Evolutionary conservation across 30 jellyfish, hydroid and myxozoan genomes (phyloP).

Genomic region (Aurelia aurita): DNA sequence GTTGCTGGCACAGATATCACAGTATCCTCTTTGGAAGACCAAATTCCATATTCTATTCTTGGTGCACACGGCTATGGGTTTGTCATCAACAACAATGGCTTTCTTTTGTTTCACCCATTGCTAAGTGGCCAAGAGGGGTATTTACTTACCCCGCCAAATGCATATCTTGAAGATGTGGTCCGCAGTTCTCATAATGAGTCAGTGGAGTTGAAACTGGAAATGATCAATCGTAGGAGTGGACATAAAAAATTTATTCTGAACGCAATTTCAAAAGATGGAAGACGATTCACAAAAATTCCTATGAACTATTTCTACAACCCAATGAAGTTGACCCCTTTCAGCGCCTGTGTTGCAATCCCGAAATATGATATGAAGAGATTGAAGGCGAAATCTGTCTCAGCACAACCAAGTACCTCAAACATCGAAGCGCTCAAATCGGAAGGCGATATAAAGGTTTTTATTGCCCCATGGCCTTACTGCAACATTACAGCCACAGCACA

Average conservation of each 20-base stretch:
- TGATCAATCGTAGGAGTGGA: slow-evolving; percentile 61
- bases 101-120: slow-evolving; percentile 67
- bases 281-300: slow-evolving; percentile 43
- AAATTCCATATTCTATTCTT: slow-evolving; percentile 43
- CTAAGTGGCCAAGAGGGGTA: slow-evolving; percentile 79
- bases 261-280: slow-evolving; percentile 45
- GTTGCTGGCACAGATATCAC: slow-evolving; percentile 82
- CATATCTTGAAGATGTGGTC: slow-evolving; percentile 81
- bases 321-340: slow-evolving; percentile 54
- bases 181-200: slow-evolving; percentile 25
- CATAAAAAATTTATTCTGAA: slow-evolving; percentile 33
- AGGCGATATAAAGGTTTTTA: slow-evolving; percentile 8
- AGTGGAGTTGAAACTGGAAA: slow-evolving; percentile 28
- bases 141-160: slow-evolving; percentile 85
- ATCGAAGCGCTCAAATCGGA: slow-evolving; percentile 47
- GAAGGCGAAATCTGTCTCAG: slow-evolving; percentile 27
- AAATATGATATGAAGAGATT: slow-evolving; percentile 37
- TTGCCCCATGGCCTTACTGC: slow-evolving; percentile 86
- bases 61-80: slow-evolving; percentile 75
- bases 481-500: slow-evolving; percentile 81
- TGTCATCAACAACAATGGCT: slow-evolving; percentile 74
- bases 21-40: slow-evolving; percentile 53
- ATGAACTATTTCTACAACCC: slow-evolving; percentile 69
- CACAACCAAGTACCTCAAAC: slow-evolving; percentile 13
- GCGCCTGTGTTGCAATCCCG: slow-evolving; percentile 55